Evolutionary conservation across 2,797 vertebrate species (phyloP).

Genomic region (Brachyalestes nurse): DNA sequence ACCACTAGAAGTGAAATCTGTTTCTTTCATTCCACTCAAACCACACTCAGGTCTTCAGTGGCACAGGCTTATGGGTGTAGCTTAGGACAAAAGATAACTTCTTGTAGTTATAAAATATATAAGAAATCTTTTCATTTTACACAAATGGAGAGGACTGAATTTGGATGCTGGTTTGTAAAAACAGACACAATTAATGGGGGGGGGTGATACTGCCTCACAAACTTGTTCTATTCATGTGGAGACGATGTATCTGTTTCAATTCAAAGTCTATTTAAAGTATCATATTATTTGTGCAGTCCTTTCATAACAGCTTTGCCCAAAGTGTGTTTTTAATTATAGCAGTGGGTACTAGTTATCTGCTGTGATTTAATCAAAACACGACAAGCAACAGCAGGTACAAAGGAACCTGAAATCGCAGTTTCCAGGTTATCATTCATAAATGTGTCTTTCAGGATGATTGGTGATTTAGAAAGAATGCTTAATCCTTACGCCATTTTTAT

Average conservation of each 20-base stretch:
- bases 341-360: conserved; percentile 2
- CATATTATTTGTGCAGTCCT: background rate
- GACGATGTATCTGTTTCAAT: background rate
- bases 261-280: background rate
- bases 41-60: too few relatives aligned
- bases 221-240: background rate
- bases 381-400: background rate
- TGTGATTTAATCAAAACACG: background rate
- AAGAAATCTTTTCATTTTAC: too few relatives aligned
- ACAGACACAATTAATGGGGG: too few relatives aligned
- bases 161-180: too few relatives aligned
- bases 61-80: too few relatives aligned
- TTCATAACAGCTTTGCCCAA: conserved; percentile 1
- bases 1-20: too few relatives aligned
- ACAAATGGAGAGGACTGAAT: too few relatives aligned
- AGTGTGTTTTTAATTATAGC: background rate
- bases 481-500: background rate
- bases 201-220: too few relatives aligned
- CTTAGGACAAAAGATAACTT: too few relatives aligned
- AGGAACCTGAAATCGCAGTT: background rate
- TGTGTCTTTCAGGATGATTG: background rate
- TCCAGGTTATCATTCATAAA: background rate
- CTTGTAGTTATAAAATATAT: too few relatives aligned
- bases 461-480: background rate
- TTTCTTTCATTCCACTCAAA: too few relatives aligned